Base-by-base conservation (phyloP, 2,113 vertebrate genomes). In the Perccottus glenii region DNA sequence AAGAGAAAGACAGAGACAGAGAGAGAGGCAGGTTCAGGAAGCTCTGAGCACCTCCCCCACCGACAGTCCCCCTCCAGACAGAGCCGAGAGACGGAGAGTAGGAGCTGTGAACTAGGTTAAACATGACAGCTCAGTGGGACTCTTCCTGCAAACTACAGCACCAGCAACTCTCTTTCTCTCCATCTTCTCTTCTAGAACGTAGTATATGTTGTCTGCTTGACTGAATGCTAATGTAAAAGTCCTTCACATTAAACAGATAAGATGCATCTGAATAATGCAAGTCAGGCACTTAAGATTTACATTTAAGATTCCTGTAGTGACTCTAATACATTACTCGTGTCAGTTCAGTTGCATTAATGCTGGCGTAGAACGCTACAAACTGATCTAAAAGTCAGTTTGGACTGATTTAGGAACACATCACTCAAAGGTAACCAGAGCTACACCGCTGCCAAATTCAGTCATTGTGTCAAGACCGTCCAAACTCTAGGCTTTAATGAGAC, bases 101-200 rank as follows among this genome's bases (percentile, higher is more conserved):
- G 64, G 57, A 78, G 77, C 78, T 74, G 64, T 79, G 79, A 89
- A 88, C 82, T 85, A 81, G 83, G 87, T 84, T 88, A 85, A 87
- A 83, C 78, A 85, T 70, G 75, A 82, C 80, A 84, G 76, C 85
- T 82, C 82, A 53, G 72, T 70, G 70, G 71, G 74, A 64, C 76
- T 84, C 74, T 77, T 81, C 58, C 62, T 65, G 65, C 44, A 72
- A 57, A 57, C 63, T 69, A 62, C 63, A 69, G 68, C 50, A 50
- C 51, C 15, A 53, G 70, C 77, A 44, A 64, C 59, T 71, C 53
- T 8, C 52, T 6, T 6, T 3, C 9, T n/a, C 52, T n/a, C n/a
- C 14, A 3, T 40, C 5, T 40, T 67, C 32, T 64, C 55, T 60
- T 67, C 60, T 57, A 55, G 44, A 56, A 53, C 52, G 65, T 51